Conservation (phyloP, 2,113 vertebrate genomes). For the Oceanites oceanicus region DNA sequence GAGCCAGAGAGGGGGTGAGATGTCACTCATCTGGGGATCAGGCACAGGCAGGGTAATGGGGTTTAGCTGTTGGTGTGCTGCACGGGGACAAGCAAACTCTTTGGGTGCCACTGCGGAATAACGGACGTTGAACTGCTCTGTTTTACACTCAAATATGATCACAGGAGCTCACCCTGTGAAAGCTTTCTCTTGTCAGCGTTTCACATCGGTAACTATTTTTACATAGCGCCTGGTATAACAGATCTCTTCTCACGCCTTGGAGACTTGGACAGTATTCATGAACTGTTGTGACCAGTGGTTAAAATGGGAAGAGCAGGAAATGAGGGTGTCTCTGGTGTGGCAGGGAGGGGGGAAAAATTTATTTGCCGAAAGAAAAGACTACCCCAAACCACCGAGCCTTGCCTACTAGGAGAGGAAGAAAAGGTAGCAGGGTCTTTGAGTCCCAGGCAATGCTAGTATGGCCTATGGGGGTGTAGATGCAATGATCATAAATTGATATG, state of each 20-base stretch:
- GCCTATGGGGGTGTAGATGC: rapidly evolving
- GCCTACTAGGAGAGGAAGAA: not conserved
- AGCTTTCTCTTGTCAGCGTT: not conserved
- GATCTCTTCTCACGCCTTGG: not conserved
- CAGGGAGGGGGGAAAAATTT: not conserved
- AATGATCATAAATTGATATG: not conserved
- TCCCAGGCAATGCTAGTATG: not conserved
- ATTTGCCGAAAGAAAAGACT: not conserved
- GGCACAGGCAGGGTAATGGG: not conserved
- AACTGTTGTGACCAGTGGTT: not conserved
- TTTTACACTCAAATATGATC: not conserved
- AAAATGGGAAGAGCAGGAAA: not conserved
- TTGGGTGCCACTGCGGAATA: not conserved
- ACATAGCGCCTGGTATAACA: not conserved
- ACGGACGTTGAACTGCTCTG: not conserved
- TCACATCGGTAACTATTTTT: not conserved
- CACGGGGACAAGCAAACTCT: not conserved
- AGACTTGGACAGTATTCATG: not conserved
- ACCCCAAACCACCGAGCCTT: not conserved
- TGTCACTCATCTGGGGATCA: not conserved
- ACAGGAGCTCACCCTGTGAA: not conserved
- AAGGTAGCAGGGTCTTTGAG: not conserved
- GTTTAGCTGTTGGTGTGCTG: not conserved
- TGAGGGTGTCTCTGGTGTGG: not conserved
- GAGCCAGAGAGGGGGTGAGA: not conserved